Base-by-base conservation (phyloP, 1,140 invertebrate genomes). In the Drosophila punjabiensis region DNA sequence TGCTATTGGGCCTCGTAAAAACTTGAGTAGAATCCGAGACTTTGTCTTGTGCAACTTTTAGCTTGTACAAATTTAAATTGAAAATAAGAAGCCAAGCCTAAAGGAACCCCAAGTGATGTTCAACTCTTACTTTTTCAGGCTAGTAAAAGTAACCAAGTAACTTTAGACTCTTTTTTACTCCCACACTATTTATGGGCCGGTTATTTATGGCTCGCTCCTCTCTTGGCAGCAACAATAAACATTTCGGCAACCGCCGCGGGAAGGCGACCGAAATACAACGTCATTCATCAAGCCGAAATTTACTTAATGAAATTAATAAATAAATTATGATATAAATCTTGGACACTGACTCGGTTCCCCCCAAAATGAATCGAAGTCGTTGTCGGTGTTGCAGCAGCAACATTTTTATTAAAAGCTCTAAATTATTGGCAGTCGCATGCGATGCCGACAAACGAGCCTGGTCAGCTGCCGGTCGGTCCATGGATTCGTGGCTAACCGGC, bases 221-320 rank as follows among this genome's bases (percentile, higher is more conserved):
- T 75, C 62, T 68, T 65, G 37, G 43, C 65, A 82, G 58, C 76
- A 75, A 77, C 67, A 90, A 90, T 88, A 88, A 79, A 87, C 66
- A 56, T 78, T 76, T 86, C 61, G 71, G 69, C 76, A 76, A 79
- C 55, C 47, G 59, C 63, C 52, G 61, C 56, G 58, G 73, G 47
- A 79, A 65, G 61, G 63, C 71, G 82, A 59, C 41, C 52, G 48
- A 79, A 76, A 75, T 75, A 89, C 85, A 88, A 76, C 82, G 74
- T 84, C 85, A 90, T 89, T 75, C 75, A 89, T 89, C 85, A 89
- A 79, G 79, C 71, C 35, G 64, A 35, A 90, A 89, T 89, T 89
- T 89, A 90, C 86, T 89, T 89, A 89, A 89, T 89, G 85, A 89
- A 89, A 89, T 89, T 89, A 89, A 89, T 89, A 89, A 89, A 89